Percentiles rank a stretch among this genome's conserved stretches.
phyloP scores from a whole-genome alignment of 2,888 invertebrate genomes.

The Ecdyonurus torrentis region DNA sequence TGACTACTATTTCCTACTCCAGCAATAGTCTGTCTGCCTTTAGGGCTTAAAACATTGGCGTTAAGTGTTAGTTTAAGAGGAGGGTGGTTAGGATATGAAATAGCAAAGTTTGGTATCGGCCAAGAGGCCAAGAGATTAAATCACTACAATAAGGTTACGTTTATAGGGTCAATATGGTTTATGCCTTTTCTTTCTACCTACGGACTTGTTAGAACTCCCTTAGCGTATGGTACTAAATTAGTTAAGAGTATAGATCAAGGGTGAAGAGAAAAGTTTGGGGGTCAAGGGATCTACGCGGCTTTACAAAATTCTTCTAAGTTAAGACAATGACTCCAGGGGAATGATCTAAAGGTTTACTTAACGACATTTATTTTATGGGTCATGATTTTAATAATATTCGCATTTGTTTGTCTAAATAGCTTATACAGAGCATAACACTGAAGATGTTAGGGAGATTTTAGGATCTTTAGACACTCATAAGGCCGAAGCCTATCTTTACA shows the following conservation, averaged over 20 bases:
- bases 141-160: slow-evolving; percentile 24
- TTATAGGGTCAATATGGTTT: slow-evolving; percentile 34
- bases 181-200: slow-evolving; percentile 32
- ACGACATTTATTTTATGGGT: slow-evolving; percentile 30
- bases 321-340: slow-evolving; percentile 28
- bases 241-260: slow-evolving; percentile 32
- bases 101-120: slow-evolving; percentile 28
- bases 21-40: slow-evolving; percentile 8
- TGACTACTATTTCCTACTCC: slow-evolving; percentile 29
- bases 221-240: slow-evolving; percentile 27
- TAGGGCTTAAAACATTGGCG: slow-evolving; percentile 30
- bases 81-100: slow-evolving; percentile 27
- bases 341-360: slow-evolving; percentile 34
- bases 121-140: slow-evolving; percentile 25
- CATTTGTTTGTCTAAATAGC: slow-evolving; percentile 16
- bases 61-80: slow-evolving; percentile 33
- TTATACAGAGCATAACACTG: slow-evolving; percentile 28
- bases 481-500: slow-evolving; percentile 33
- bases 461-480: slow-evolving; percentile 21
- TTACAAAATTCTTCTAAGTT: slow-evolving; percentile 28
- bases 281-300: slow-evolving; percentile 27
- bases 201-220: slow-evolving; percentile 29
- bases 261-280: slow-evolving; percentile 31
- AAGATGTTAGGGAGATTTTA: slow-evolving; percentile 27
- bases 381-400: slow-evolving; percentile 8